A percentile compares a stretch with the other conserved stretches of the same genome.
phyloP scores from a whole-genome alignment of 23 tunicate genomes.

The Clavelina lepadiformis region DNA sequence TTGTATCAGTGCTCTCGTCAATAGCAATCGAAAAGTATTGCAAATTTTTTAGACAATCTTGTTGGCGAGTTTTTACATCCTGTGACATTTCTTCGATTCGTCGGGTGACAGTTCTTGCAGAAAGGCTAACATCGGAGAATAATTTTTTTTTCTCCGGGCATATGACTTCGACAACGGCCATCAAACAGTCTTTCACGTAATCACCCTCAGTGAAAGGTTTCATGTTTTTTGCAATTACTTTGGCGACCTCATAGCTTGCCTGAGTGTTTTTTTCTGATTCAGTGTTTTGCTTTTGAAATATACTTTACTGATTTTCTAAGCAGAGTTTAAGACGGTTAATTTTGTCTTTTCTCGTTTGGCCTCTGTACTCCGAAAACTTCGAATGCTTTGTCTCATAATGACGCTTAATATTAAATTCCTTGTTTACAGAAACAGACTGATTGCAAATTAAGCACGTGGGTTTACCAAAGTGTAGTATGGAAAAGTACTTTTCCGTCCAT shows the following conservation, averaged over 20 bases:
- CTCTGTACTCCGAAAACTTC: conserved; percentile 18
- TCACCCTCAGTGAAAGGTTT: conserved; percentile 69
- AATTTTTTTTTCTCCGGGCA: conserved; percentile 65
- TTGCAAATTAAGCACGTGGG: conserved; percentile 40
- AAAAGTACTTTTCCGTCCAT: conserved; percentile 38
- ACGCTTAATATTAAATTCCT: conserved; percentile 61
- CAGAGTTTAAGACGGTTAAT: conserved; percentile 26
- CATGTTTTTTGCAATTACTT: conserved; percentile 59
- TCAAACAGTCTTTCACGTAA: conserved; percentile 54
- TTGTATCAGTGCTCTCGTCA: conserved; percentile 49
- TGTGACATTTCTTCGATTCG: conserved; percentile 74
- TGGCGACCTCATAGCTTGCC: conserved; percentile 65
- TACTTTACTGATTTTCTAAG: conserved; percentile 20
- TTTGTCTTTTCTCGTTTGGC: conserved; percentile 33
- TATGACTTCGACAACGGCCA: conserved; percentile 55
- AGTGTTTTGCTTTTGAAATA: conserved; percentile 32
- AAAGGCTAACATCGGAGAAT: conserved; percentile 56
- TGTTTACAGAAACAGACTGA: conserved; percentile 42
- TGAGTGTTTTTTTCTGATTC: conserved; percentile 52
- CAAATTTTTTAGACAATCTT: conserved; percentile 45
- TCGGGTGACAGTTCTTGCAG: conserved; percentile 72
- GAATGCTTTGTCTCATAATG: conserved; percentile 41
- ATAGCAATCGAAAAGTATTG: conserved; percentile 48
- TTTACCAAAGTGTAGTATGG: conserved; percentile 5
- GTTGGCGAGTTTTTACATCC: conserved; percentile 45